phyloP scores from a whole-genome alignment of 2,113 vertebrate genomes.

The Andinoacara biseriatus region DNA sequence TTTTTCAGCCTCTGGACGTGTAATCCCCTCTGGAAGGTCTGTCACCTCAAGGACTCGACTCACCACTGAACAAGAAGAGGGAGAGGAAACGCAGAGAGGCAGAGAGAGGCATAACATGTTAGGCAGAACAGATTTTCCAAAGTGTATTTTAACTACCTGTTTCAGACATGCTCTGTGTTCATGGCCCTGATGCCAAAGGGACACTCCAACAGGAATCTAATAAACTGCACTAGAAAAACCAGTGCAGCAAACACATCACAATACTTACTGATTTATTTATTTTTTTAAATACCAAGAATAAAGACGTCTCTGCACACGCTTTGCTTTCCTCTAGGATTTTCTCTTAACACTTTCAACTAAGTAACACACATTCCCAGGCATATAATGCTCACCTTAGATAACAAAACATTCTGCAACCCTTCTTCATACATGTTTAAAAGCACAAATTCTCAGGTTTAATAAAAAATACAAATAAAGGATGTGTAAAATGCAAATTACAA shows the following conservation, averaged over 20 bases:
- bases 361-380: background rate
- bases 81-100: background rate
- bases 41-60: slow-evolving; percentile 96
- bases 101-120: background rate
- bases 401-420: background rate
- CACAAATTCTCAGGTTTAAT: background rate
- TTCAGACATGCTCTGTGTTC: background rate
- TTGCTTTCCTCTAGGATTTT: background rate
- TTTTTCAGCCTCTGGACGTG: slow-evolving; percentile 93
- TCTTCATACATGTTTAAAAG: background rate
- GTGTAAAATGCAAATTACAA: background rate
- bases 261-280: too few relatives aligned
- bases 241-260: too few relatives aligned
- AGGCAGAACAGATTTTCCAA: background rate
- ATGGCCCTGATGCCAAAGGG: too few relatives aligned
- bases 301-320: accelerated
- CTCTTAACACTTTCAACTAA: background rate
- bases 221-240: too few relatives aligned
- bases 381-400: accelerated
- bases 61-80: slow-evolving; percentile 81
- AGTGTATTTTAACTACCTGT: background rate
- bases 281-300: background rate
- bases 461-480: background rate
- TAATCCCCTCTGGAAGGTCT: slow-evolving; percentile 96
- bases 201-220: too few relatives aligned